Percentiles rank a stretch among this genome's conserved stretches.
Evolutionary conservation across 2,113 vertebrate genomes (phyloP).

Genomic region (Larimichthys crocea): DNA sequence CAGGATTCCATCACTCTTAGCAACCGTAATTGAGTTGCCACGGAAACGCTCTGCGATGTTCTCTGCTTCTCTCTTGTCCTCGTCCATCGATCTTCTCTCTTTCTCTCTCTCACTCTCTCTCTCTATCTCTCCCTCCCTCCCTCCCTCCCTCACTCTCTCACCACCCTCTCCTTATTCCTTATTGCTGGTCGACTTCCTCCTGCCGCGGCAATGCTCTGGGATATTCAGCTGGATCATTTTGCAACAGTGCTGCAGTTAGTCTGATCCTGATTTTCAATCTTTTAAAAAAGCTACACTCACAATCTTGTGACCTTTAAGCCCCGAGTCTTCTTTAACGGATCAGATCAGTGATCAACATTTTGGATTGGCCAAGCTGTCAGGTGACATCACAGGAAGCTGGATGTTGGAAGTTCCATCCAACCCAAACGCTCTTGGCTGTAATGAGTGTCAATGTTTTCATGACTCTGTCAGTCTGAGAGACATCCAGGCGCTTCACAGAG

Average conservation of each 20-base stretch:
- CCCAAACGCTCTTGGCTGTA: not conserved
- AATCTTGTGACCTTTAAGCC: conserved; percentile 45
- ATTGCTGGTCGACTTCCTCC: conserved; percentile 55
- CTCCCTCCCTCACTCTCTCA: conserved; percentile 7
- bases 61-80: conserved; percentile 68
- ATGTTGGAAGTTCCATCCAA: conserved; percentile 54
- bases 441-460: conserved; percentile 48
- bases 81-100: conserved; percentile 43
- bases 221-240: conserved; percentile 56
- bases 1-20: conserved; percentile 82
- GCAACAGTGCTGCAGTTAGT: conserved; percentile 35
- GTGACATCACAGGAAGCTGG: conserved; percentile 68
- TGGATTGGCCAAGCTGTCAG: not conserved
- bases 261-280: not conserved
- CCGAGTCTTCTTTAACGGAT: not conserved
- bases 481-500: conserved; percentile 4
- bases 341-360: not conserved
- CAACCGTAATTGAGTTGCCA: conserved; percentile 77
- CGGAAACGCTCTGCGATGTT: conserved; percentile 72
- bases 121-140: not conserved
- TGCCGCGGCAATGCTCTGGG: conserved; percentile 69
- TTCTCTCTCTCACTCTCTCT: conserved; percentile 17
- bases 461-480: conserved; percentile 29
- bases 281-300: not conserved
- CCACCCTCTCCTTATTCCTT: conserved; percentile 54